These are phyloP conservation scores for Xenus cinereus DNA, from an alignment of 2,113 vertebrate species.

Conservation along the genomic window DNA sequence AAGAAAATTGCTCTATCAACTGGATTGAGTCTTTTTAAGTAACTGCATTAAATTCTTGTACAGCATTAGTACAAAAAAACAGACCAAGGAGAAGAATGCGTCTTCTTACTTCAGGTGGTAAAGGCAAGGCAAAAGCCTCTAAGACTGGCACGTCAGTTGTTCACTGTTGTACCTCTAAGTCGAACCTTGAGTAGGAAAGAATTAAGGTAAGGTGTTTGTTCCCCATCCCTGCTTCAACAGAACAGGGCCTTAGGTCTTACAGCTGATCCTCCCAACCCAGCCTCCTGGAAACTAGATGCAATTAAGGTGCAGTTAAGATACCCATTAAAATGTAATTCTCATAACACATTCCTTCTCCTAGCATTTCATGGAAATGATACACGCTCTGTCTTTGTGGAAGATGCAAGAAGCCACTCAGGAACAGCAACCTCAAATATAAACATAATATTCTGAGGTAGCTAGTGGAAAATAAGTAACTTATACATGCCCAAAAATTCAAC, in stretches of 20 bases:
- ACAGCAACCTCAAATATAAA: background rate
- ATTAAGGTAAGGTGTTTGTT: background rate
- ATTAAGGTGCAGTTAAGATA: background rate
- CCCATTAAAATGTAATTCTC: background rate
- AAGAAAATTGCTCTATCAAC: rapidly evolving
- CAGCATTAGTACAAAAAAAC: background rate
- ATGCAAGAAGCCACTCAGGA: background rate
- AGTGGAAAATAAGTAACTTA: background rate
- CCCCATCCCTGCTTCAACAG: background rate
- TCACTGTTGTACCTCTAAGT: background rate
- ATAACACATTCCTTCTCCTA: background rate
- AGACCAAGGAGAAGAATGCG: background rate
- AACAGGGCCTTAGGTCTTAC: background rate
- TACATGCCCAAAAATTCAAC: background rate
- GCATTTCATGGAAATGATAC: background rate
- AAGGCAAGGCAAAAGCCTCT: background rate
- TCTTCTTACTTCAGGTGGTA: background rate
- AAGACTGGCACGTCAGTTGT: background rate
- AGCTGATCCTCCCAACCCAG: background rate
- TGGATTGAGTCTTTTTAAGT: background rate
- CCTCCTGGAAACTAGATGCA: background rate
- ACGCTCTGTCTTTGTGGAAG: background rate
- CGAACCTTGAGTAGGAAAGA: background rate
- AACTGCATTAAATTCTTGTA: background rate
- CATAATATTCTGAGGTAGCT: background rate